Base-by-base conservation (phyloP, 2,888 invertebrate genomes). In the Chromoteleia sp. region DNA sequence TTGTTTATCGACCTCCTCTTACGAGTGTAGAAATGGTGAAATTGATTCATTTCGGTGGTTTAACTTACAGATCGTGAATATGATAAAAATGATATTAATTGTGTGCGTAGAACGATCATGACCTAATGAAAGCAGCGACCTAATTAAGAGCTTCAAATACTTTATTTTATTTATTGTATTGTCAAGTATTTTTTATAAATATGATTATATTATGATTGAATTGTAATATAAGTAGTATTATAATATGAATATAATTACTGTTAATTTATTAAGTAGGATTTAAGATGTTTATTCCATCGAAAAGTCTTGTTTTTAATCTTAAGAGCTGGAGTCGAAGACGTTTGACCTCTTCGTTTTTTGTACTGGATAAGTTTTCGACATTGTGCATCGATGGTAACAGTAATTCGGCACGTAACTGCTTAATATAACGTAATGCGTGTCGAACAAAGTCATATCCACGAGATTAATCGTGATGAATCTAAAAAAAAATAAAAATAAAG, bases 111-210 rank as follows among this genome's bases (percentile, higher is more conserved):
- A 83, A 77, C 84, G 86, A 85, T 85, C 41, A 76, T 84, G 84
- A 86, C 84, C 85, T 87, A 86, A 78, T 68, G 77, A 83, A 78
- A 74, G 70, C 67, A 75, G 82, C 85, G 87, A 87, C 86, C 85
- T 87, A 86, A 85, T 78, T 84, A 76, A 76, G 52, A 50, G 59
- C 76, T 48, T 70, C 43, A 10, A 43, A 21, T 36, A 17, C 39
- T 54, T 29, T 33, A 10, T 41, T 48, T 58, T 50, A 65, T 54
- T 63, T 68, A 56, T 61, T 43, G 15, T 45, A 43, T 21, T 15
- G 30, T 61, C 19, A 12, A 48, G 8, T 76, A 52, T 58, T 41
- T 73, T 41, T 61, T 58, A 21, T 68, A 68, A 14, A 7, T 56
- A 54, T 7, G 0, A 30, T 21, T 58, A n/a, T n/a, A n/a, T n/a